Base-by-base conservation (phyloP, 2,797 vertebrate genomes). In the Macropodus opercularis region DNA sequence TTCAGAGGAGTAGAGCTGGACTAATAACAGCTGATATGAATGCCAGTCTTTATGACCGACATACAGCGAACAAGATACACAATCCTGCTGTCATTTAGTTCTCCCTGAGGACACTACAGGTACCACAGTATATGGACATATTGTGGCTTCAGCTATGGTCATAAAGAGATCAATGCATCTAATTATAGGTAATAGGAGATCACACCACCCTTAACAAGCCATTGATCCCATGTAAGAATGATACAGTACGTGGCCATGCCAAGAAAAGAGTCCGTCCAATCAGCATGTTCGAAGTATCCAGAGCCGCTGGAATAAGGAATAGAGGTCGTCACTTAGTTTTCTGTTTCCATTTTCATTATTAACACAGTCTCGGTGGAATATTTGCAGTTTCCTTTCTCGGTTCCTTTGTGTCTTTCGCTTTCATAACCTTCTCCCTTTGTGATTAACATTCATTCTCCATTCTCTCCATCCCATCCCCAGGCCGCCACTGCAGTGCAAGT, bases 361-460 rank as follows among this genome's bases (percentile, higher is more conserved):
- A 60, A 70, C 75, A 82, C 23, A 71, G 22, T 82, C 85, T 75
- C 69, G 63, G 63, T 31, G 52, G 71, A 83, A 85, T 87, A 86
- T 92, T 86, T 91, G 77, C 80, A 80, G 55, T 60, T 50, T 26
- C 23, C 27, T 69, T 31, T 71, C 53, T 72, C 40, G 74, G 18
- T 69, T 61, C 77, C 46, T 82, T 38, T 68, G 40, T 86, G 71
- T 81, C 47, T 44, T 70, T 54, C 74, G 51, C 71, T 54, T 26
- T 54, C 77, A 75, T 75, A 35, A 83, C 48, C 63, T 17, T 29
- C 75, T 77, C 75, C 74, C 56, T 48, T 66, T 84, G 79, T 88
- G 75, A 91, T 91, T 91, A 92, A 92, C 83, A 85, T 73, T 89
- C 91, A 92, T 89, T 91, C 84, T 90, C 71, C 92, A 92, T 92